phyloP scores from a whole-genome alignment of 2,888 invertebrate genomes.

The Drosophila algonquin region DNA sequence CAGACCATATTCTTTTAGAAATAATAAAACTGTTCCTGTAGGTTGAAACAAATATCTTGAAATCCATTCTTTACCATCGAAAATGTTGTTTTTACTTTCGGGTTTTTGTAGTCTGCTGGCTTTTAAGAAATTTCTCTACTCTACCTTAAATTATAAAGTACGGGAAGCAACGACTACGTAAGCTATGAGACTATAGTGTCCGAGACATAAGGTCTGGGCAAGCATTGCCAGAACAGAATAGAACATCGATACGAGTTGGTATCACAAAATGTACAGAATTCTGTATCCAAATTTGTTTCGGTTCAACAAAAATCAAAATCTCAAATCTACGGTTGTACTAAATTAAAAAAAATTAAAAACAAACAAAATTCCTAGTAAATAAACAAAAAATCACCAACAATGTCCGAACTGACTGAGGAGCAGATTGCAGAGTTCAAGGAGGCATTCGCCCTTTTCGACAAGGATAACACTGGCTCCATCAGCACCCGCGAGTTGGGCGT shows the following conservation, averaged over 20 bases:
- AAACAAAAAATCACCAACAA: not conserved
- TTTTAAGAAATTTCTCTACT: constrained; percentile 27
- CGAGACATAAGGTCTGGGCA: constrained; percentile 8
- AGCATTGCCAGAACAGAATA: not conserved
- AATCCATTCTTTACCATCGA: not conserved
- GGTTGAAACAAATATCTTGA: not conserved
- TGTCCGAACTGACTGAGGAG: constrained; percentile 94
- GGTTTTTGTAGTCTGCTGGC: constrained; percentile 57
- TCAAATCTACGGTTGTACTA: not conserved
- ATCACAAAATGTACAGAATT: constrained; percentile 1
- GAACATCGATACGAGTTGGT: not conserved
- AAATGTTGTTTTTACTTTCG: constrained; percentile 38
- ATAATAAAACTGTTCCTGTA: not conserved
- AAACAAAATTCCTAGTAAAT: not conserved
- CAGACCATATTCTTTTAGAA: not conserved
- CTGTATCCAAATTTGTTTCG: not conserved
- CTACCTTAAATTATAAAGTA: constrained; percentile 45
- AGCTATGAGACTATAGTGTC: constrained; percentile 56
- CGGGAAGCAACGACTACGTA: constrained; percentile 57
- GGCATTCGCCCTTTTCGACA: constrained; percentile 99
- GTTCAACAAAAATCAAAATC: not conserved
- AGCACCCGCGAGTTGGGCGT: constrained; percentile 99
- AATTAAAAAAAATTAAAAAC: constrained; percentile 7
- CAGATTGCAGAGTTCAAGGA: constrained; percentile 99
- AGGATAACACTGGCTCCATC: constrained; percentile 99